phyloP scores from a whole-genome alignment of 2,888 invertebrate genomes.

The Atethmia centrago region DNA sequence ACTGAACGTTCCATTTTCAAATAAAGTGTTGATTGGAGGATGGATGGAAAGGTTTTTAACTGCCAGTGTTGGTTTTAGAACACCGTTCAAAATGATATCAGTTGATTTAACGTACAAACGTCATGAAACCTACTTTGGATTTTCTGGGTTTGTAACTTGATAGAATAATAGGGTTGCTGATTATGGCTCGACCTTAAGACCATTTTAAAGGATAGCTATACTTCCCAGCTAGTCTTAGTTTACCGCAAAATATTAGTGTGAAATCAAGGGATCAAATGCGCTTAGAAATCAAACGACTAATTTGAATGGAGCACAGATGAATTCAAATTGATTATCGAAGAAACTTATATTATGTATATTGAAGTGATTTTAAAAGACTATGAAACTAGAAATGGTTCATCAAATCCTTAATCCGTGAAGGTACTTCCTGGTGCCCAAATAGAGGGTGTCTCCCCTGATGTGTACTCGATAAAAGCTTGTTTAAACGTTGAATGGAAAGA shows the following conservation, averaged over 20 bases:
- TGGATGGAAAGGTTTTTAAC: conserved; percentile 19
- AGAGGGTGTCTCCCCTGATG: conserved; percentile 49
- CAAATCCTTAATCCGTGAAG: conserved; percentile 35
- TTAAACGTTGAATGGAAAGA: conserved; percentile 12
- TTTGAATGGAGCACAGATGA: background rate
- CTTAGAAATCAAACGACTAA: background rate
- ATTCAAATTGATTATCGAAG: background rate
- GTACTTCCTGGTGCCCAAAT: conserved; percentile 33
- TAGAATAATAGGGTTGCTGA: background rate
- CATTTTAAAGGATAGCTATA: background rate
- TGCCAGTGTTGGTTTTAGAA: conserved; percentile 29
- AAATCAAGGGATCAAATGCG: background rate
- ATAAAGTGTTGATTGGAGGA: conserved; percentile 52
- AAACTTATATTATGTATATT: background rate
- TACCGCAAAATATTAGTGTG: no score
- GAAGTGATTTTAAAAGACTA: conserved; percentile 6
- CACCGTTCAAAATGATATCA: conserved; percentile 9
- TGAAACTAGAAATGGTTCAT: background rate
- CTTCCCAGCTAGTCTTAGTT: background rate
- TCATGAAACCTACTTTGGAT: background rate
- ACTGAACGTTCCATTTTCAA: conserved; percentile 44
- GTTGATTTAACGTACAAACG: background rate
- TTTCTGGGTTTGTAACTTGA: background rate
- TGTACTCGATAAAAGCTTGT: conserved; percentile 17
- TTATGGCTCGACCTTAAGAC: background rate